Base-by-base conservation (phyloP, 2,797 vertebrate species). In the Tarsius wallacei region DNA sequence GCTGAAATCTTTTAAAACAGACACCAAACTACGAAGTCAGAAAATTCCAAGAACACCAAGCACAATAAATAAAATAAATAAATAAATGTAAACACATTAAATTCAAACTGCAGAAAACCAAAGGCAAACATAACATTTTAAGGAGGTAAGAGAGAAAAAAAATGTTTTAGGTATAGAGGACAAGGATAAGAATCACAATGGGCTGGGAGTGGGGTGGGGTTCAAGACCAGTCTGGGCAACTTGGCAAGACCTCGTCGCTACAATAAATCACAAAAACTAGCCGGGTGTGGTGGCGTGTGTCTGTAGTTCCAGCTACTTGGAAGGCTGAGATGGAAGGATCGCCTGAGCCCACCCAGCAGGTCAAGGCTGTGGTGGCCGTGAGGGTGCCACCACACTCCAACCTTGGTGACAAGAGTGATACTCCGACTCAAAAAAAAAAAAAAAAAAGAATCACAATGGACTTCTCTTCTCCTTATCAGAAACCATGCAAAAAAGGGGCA, bases 1-100 rank as follows among this genome's bases (percentile, higher is more conserved):
- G 5, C 51, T 59, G 36, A 78, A 49, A 97, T 51, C 15, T 63
- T 82, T 66, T 70, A 83, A 87, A 87, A 64, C n/a, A 57, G 10
- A 42, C 7, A n/a, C 7, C 2, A 64, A 51, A 71, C 16, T 4
- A 87, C 42, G 59, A 71, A 87, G 64, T 91, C 26, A 78, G 55
- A 13, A 93, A 76, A 8, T 87, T 55, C 59, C 42, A 42, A 42
- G 14, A 28, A 71, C 14, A 36, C 4, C 19, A 91, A 87, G 55
- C 11, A 91, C 3, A 26, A 82, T 73, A 64, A 82, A 17, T 12
- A 64, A 51, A 63, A 71, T 11, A 26, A 84, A 51, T 63, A 53
- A 74, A n/a, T 36, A 87, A 26, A 82, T 16, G 8, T 36, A 49
- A 13, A 87, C 47, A 49, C 22, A 51, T 31, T n/a, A 74, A 83